Evolutionary conservation across 2,888 invertebrate genomes (phyloP), one percentile per base, ranked within the genome.

Genomic region (Heliconius cydno): DNA sequence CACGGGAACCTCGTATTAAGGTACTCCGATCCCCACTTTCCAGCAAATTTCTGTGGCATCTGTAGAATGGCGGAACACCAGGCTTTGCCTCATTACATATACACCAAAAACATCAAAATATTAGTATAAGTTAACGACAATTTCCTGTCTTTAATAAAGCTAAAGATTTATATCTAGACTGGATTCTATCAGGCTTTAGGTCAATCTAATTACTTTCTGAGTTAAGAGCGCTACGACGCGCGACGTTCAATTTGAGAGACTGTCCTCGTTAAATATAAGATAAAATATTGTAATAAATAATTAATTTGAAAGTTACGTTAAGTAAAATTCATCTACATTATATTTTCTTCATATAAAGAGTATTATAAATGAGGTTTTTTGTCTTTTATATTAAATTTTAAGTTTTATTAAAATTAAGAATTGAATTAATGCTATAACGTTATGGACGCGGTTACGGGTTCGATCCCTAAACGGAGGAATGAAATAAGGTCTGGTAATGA

Each of bases 181-280:
- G 13, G n/a, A 57, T 57, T 34, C 57, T 34, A 60, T 73, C 72
- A 73, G 6, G 57, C 34, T 57, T 13, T 60, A 73, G 72, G 72
- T 73, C 72, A 73, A 60, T 60, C 72, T 57, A 73, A 73, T 73
- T 73, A 73, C 34, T n/a, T 60, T 73, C 13, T n/a, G 57, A 60
- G 72, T 73, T 57, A 60, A 73, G 72, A 73, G 72, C n/a, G 34
- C 34, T 34, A 71, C 46, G 34, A 34, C 52, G 52, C 7, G 19
- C 52, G 52, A 52, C 72, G 72, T 57, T 72, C 57, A 72, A 34
- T 72, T 72, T 57, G 22, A 30, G 12, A 19, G 72, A 72, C 57
- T 34, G 22, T 19, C 19, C 52, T 52, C 30, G 30, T 72, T 57
- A 72, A 72, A 72, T 57, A 34, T 72, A 57, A 34, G 34, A 34